Conservation (phyloP, 2,113 vertebrate species). For the Pogona vitticeps region DNA sequence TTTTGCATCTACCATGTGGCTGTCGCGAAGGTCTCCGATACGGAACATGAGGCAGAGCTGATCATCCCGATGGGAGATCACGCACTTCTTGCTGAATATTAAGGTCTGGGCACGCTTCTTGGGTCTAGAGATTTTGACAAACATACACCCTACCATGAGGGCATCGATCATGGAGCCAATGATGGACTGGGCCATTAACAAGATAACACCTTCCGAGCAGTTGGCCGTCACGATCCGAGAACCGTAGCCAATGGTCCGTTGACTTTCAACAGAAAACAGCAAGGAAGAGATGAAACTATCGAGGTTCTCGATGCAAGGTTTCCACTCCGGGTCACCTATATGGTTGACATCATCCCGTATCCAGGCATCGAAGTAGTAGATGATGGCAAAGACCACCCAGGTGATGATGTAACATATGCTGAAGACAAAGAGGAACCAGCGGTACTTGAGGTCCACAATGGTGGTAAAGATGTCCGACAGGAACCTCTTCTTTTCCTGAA, state of each 20-base stretch:
- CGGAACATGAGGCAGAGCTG: conserved; percentile 85
- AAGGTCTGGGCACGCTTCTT: conserved; percentile 86
- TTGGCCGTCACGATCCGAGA: conserved; percentile 82
- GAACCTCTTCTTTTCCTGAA: conserved; percentile 82
- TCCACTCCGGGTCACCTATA: conserved; percentile 74
- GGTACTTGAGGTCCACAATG: conserved; percentile 84
- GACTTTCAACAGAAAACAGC: conserved; percentile 84
- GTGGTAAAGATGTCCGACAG: conserved; percentile 87
- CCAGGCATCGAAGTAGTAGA: conserved; percentile 82
- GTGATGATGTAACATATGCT: conserved; percentile 83
- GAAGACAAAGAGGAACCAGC: conserved; percentile 87
- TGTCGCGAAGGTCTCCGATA: conserved; percentile 82
- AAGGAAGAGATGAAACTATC: conserved; percentile 81
- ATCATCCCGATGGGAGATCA: conserved; percentile 80
- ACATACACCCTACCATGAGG: conserved; percentile 89
- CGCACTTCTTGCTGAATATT: conserved; percentile 85
- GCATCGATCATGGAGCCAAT: conserved; percentile 83
- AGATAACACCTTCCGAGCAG: conserved; percentile 76
- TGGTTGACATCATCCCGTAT: conserved; percentile 77
- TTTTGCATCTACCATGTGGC: conserved; percentile 89
- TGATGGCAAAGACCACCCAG: conserved; percentile 79
- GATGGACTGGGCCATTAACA: conserved; percentile 84
- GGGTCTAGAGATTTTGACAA: conserved; percentile 86
- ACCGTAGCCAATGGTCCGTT: conserved; percentile 85
- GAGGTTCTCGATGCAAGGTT: conserved; percentile 79